phyloP scores from a whole-genome alignment of 1,140 invertebrate species.

The Formica exsecta region DNA sequence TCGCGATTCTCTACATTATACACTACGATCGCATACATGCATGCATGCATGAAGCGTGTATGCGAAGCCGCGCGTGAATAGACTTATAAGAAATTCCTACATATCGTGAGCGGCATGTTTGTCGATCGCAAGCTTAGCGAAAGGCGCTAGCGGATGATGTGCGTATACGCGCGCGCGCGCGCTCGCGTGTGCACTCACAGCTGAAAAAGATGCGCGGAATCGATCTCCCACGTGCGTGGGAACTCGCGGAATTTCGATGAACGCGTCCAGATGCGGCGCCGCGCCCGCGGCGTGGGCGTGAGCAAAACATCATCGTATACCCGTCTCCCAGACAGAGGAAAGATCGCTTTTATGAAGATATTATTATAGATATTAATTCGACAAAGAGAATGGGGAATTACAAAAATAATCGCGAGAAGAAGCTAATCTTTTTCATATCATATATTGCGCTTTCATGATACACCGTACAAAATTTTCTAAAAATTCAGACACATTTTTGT shows the following conservation, averaged over 20 bases:
- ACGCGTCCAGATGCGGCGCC: conserved; percentile 30
- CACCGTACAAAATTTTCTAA: too few relatives aligned
- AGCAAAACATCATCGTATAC: not conserved
- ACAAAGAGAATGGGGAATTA: conserved; percentile 5
- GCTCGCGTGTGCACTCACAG: not conserved
- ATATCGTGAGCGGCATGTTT: conserved; percentile 1
- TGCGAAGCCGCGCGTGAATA: conserved; percentile 28
- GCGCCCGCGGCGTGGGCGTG: not conserved
- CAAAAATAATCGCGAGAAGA: not conserved
- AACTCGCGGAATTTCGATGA: conserved; percentile 49
- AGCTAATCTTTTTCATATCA: too few relatives aligned
- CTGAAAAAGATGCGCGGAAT: conserved; percentile 18
- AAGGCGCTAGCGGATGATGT: not conserved
- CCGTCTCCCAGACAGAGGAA: not conserved
- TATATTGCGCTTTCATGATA: too few relatives aligned
- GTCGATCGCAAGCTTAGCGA: conserved; percentile 22
- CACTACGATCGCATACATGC: conserved; percentile 9
- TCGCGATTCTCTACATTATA: conserved; percentile 38
- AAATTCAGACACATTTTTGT: too few relatives aligned
- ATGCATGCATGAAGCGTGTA: conserved; percentile 37
- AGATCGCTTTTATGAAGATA: not conserved
- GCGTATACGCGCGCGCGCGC: not conserved
- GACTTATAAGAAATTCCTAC: conserved; percentile 60
- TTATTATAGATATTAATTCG: not conserved
- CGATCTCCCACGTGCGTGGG: conserved; percentile 1